These are phyloP conservation scores for Cyprinodon brontotheroides DNA, from an alignment of 2,113 vertebrate species.

Conservation along the genomic window DNA sequence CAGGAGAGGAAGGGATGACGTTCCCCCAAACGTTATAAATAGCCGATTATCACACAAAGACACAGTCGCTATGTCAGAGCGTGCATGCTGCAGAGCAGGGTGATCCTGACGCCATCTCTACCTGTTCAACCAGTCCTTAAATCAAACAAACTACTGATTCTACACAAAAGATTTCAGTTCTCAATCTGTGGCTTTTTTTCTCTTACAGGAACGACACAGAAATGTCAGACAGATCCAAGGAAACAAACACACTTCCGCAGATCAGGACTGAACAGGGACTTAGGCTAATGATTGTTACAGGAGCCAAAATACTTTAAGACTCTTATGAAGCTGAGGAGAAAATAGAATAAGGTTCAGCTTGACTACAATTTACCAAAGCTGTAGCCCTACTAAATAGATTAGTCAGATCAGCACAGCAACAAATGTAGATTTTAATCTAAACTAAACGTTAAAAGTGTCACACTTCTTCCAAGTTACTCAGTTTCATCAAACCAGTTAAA, in stretches of 20 bases:
- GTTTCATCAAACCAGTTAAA: not conserved
- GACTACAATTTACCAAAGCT: no score
- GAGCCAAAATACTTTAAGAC: not conserved
- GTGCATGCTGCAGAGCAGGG: constrained; percentile 49
- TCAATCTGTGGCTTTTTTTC: constrained; percentile 2
- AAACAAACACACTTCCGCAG: no score
- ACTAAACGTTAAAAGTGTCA: no score
- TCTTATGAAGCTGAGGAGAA: not conserved
- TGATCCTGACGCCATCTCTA: constrained; percentile 54
- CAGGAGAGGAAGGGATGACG: constrained; percentile 67
- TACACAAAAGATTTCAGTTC: constrained; percentile 26
- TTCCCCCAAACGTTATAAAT: constrained; percentile 62
- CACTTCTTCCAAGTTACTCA: no score
- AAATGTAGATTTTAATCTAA: no score
- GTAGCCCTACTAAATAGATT: no score
- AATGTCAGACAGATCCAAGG: no score
- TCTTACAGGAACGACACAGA: no score
- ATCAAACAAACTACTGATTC: constrained; percentile 25
- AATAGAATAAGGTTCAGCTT: no score
- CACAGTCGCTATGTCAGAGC: constrained; percentile 46
- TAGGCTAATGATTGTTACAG: not conserved
- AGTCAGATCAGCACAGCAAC: no score
- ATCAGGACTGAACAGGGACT: no score
- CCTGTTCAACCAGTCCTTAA: constrained; percentile 67
- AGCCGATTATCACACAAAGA: constrained; percentile 35